phyloP scores from a whole-genome alignment of 2,113 vertebrate genomes.

The Triplophysa dalaica region DNA sequence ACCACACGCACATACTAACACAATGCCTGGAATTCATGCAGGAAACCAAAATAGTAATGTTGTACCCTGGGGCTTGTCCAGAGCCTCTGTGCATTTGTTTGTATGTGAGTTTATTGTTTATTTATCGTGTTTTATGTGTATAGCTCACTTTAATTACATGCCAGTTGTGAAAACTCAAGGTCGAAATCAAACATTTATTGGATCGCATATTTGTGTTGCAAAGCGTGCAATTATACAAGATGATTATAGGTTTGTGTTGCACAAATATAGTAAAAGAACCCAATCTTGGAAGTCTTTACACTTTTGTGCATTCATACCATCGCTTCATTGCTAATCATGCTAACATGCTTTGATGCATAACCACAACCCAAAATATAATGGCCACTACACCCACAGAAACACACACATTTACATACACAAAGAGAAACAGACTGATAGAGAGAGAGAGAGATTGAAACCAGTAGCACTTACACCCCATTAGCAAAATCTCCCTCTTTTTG shows the following conservation, averaged over 20 bases:
- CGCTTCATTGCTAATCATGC: conserved; percentile 57
- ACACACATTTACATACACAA: conserved; percentile 31
- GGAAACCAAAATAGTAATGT: conserved; percentile 36
- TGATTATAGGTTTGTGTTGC: background rate
- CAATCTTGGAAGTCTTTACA: background rate
- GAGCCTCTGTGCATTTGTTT: conserved; percentile 35
- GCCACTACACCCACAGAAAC: background rate
- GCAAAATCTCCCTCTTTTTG: conserved; percentile 71
- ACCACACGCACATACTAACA: conserved; percentile 40
- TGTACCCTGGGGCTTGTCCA: conserved; percentile 48
- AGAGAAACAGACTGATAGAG: conserved; percentile 24
- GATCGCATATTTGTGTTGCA: background rate
- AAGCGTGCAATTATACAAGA: background rate
- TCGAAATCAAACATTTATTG: background rate
- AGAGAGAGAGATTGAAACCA: conserved; percentile 35
- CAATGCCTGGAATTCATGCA: conserved; percentile 37
- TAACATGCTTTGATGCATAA: conserved; percentile 34
- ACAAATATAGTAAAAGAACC: background rate
- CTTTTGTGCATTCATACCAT: conserved; percentile 36
- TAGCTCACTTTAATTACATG: background rate
- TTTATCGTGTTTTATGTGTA: background rate
- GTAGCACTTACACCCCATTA: conserved; percentile 65
- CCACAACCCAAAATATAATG: conserved; percentile 7
- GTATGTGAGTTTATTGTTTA: conserved; percentile 23
- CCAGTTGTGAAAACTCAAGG: background rate